phyloP scores from a whole-genome alignment of 2,888 invertebrate genomes.

The Aphodius sticticus region DNA sequence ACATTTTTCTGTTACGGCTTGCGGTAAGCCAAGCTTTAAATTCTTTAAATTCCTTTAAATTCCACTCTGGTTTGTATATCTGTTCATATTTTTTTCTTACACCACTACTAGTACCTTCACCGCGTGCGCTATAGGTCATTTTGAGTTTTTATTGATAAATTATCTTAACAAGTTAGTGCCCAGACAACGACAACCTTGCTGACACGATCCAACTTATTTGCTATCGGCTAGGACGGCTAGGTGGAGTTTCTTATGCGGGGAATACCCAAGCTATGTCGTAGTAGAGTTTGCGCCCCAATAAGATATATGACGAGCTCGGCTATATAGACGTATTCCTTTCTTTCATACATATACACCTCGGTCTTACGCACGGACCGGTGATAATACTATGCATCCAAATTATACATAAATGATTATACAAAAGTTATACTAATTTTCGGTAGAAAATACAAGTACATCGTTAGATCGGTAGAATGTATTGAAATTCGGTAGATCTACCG shows the following conservation, averaged over 20 bases:
- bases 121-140: not conserved
- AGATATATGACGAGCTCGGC: not conserved
- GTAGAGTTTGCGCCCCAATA: constrained; percentile 1
- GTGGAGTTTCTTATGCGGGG: too few relatives aligned
- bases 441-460: not conserved
- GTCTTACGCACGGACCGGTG: too few relatives aligned
- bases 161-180: not conserved
- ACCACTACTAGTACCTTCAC: constrained; percentile 15
- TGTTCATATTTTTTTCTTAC: constrained; percentile 17
- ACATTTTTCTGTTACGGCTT: not conserved
- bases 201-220: not conserved
- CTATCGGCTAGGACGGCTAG: too few relatives aligned
- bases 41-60: not conserved
- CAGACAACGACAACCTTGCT: not conserved
- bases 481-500: constrained; percentile 21
- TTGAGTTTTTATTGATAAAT: constrained; percentile 4
- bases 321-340: not conserved
- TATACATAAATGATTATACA: too few relatives aligned
- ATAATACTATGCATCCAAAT: too few relatives aligned
- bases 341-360: too few relatives aligned
- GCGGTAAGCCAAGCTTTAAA: constrained; percentile 13
- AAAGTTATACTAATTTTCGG: constrained; percentile 5
- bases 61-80: not conserved
- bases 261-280: not conserved
- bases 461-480: constrained; percentile 19